Conservation (phyloP, 2,888 invertebrate species). For the Parnassius apollo region DNA sequence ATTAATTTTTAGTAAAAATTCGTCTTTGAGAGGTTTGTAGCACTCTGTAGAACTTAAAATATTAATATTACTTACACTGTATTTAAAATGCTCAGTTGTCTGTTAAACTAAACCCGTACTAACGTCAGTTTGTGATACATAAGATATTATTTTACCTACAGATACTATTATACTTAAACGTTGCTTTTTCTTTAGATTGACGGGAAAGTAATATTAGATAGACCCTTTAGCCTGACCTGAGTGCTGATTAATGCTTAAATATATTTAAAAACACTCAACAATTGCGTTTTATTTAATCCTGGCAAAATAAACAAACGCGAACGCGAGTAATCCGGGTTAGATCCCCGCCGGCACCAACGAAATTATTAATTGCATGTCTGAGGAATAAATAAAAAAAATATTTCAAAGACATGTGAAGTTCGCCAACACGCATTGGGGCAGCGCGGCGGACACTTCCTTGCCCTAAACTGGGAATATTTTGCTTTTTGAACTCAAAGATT, state of each 20-base stretch:
- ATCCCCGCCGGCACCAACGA: too few species aligned
- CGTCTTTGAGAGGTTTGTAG: conserved; percentile 51
- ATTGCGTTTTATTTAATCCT: conserved; percentile 27
- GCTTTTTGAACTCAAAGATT: conserved; percentile 8
- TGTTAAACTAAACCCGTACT: conserved; percentile 41
- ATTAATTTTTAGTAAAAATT: conserved; percentile 7
- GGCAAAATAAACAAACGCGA: too few species aligned
- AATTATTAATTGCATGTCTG: too few species aligned
- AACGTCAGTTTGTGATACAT: conserved; percentile 24
- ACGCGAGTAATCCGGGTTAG: too few species aligned
- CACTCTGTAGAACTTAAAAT: conserved; percentile 55
- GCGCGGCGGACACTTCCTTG: too few species aligned
- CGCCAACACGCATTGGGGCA: too few species aligned
- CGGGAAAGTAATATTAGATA: conserved; percentile 45
- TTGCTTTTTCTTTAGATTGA: conserved; percentile 59
- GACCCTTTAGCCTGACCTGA: conserved; percentile 42
- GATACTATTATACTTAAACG: conserved; percentile 42
- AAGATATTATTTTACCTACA: conserved; percentile 30
- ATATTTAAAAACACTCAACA: conserved; percentile 36
- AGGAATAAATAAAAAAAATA: too few species aligned
- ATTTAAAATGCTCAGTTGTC: conserved; percentile 41
- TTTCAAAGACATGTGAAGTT: too few species aligned
- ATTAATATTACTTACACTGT: conserved; percentile 40
- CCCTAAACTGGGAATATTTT: too few species aligned
- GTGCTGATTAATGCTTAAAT: conserved; percentile 51